Conservation (phyloP, 2,113 vertebrate genomes). For the Mormyrus iriodes region DNA sequence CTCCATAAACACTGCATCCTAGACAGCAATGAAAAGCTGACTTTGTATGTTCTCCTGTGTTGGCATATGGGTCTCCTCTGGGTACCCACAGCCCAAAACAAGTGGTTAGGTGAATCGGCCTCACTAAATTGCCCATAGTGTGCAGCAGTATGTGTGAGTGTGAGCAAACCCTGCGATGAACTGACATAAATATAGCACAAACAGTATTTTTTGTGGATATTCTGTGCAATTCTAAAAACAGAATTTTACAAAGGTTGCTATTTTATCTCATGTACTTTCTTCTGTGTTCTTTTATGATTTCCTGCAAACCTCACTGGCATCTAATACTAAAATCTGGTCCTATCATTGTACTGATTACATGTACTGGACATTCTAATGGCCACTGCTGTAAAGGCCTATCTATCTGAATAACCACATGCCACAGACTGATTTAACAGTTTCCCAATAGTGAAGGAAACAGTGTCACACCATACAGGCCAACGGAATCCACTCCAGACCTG, state of each 20-base stretch:
- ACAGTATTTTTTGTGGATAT: background rate
- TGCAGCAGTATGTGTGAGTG: background rate
- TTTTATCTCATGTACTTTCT: background rate
- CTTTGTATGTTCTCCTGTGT: background rate
- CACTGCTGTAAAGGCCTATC: background rate
- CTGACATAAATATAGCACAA: background rate
- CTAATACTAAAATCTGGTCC: background rate
- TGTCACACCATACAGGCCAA: background rate
- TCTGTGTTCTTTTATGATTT: background rate
- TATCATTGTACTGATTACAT: background rate
- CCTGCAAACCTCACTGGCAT: background rate
- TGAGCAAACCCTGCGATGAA: background rate
- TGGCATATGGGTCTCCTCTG: background rate
- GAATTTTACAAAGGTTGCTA: background rate
- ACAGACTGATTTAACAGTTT: background rate
- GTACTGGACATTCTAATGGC: background rate
- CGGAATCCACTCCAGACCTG: background rate
- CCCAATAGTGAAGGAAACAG: background rate
- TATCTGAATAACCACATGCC: background rate
- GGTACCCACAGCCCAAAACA: background rate
- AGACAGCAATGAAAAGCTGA: background rate
- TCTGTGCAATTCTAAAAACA: background rate
- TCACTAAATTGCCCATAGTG: background rate
- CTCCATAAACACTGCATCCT: background rate
- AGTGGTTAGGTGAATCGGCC: background rate